These are phyloP conservation scores for Eufriesea mexicana DNA, from an alignment of 1,140 invertebrate genomes.

Conservation along the genomic window DNA sequence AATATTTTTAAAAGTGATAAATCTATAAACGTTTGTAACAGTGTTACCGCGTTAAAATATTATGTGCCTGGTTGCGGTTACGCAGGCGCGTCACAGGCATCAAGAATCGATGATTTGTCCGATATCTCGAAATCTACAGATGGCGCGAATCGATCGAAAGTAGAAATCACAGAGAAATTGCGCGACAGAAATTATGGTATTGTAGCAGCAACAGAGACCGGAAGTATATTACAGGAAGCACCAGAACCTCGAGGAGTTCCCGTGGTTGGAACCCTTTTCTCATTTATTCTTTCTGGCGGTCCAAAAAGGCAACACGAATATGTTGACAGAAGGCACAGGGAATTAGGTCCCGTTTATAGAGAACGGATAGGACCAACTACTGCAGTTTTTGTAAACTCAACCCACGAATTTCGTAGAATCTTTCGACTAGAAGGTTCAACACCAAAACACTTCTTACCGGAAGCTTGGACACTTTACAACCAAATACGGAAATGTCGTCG, in stretches of 20 bases:
- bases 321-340: constrained; percentile 87
- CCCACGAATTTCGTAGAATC: constrained; percentile 86
- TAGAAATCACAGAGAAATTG: background rate
- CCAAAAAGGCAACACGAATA: constrained; percentile 86
- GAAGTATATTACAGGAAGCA: constrained; percentile 39
- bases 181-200: background rate
- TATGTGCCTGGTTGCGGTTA: background rate
- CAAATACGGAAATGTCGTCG: constrained; percentile 86
- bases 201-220: background rate
- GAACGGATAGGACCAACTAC: constrained; percentile 87
- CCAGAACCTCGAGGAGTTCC: constrained; percentile 78
- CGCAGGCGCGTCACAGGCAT: background rate
- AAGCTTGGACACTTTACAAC: constrained; percentile 92
- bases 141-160: background rate
- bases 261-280: constrained; percentile 76
- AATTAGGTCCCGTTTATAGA: constrained; percentile 89
- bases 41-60: background rate
- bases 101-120: constrained; percentile 6
- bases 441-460: constrained; percentile 90
- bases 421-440: constrained; percentile 90
- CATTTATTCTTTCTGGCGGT: constrained; percentile 74
- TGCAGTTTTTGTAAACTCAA: constrained; percentile 88
- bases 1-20: constrained; percentile 9
- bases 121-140: background rate
- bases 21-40: background rate